Base-by-base conservation (phyloP, 2,888 invertebrate genomes). In the Plutella xylostella region DNA sequence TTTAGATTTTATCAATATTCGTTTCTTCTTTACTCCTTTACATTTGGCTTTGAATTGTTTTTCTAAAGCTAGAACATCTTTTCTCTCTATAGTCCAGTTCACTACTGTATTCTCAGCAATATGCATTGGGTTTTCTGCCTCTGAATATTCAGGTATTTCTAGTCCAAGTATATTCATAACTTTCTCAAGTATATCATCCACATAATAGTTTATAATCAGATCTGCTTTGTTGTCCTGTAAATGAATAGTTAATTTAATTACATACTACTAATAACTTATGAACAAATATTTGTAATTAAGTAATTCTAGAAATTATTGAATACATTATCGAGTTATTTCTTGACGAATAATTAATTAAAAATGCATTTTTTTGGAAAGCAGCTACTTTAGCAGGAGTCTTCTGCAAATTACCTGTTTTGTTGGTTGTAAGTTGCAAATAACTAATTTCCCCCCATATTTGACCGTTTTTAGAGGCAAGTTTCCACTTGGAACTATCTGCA, bases 401-500 rank as follows among this genome's bases (percentile, higher is more conserved):
- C n/a, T n/a, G n/a, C n/a, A n/a, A 80, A 88, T 86, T 85, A 95
- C 96, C 82, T 97, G 95, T 86, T 98, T 97, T 3, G 98, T 99
- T n/a, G 94, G 92, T 70, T 99, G 99, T 44, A 99, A 83, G 80
- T 99, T 99, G 52, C 98, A 93, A 57, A 98, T 94, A 15, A 94
- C 94, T 43, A 99, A 76, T 68, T 92, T 92, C 3, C 97, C 97
- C 19, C 91, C 91, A 67, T 91, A 91, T 66, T 93, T 93, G 56
- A 92, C 90, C 50, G 91, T 92, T 63, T 89, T 89, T 28, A 97
- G 72, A 3, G 98, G 98, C 54, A 98, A 82, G 72, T 94, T 95
- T 12, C 97, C 98, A 76, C 97, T 97, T 33, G 99, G 99, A 53
- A 96, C 87, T 56, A 99, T 99, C 87, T 99, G 98, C 43, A 99